A percentile compares a stretch with the other conserved stretches of the same genome.
phyloP scores from a whole-genome alignment of 2,113 vertebrate species.

The Platysternon megacephalum region DNA sequence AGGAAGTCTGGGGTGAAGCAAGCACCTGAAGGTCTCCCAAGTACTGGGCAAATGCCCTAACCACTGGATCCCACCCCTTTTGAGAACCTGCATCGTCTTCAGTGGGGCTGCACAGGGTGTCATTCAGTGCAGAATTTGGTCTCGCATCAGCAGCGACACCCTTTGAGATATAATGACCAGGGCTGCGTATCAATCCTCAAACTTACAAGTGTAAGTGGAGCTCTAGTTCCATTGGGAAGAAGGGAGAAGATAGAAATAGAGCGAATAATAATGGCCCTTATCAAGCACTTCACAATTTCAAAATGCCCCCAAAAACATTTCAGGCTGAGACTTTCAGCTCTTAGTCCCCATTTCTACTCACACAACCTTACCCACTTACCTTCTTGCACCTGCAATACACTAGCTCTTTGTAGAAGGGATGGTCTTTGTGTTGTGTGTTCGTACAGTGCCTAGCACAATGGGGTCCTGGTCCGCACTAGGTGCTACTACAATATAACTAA shows the following conservation, averaged over 20 bases:
- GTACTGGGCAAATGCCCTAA: too few relatives aligned
- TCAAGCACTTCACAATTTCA: background rate
- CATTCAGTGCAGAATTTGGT: background rate
- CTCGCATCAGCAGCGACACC: too few relatives aligned
- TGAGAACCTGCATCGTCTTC: background rate
- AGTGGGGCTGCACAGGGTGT: background rate
- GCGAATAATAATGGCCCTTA: too few relatives aligned
- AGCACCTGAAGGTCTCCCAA: too few relatives aligned
- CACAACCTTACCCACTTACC: background rate
- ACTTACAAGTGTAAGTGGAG: background rate
- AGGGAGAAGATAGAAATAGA: too few relatives aligned
- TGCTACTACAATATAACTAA: background rate
- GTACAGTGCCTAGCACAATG: accelerated
- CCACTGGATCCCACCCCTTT: too few relatives aligned
- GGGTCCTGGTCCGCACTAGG: background rate
- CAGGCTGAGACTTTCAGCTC: background rate
- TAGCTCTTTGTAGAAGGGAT: background rate
- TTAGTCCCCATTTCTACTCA: background rate
- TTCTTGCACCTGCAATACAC: background rate
- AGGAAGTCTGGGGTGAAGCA: too few relatives aligned
- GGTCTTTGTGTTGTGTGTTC: background rate
- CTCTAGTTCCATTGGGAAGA: too few relatives aligned
- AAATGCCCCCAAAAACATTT: background rate
- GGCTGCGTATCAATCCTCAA: background rate
- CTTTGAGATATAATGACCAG: background rate